A percentile compares a stretch with the other conserved stretches of the same genome.
Conservation (phyloP, 92 coral and sea anemone genomes). For the Hydrozoanthus gracilis region DNA sequence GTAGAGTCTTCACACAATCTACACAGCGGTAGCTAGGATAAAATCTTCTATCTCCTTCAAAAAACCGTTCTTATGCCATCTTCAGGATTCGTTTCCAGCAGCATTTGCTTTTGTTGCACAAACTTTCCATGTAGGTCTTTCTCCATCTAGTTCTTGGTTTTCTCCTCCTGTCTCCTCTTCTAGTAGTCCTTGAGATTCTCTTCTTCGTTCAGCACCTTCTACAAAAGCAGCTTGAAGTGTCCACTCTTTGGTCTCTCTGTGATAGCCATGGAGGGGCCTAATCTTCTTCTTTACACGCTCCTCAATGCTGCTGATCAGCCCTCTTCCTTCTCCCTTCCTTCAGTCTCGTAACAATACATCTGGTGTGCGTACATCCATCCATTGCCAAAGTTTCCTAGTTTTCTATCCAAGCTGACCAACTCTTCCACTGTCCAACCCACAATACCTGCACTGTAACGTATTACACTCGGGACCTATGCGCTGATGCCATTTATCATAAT, state of each 20-base stretch:
- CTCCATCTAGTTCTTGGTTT: too few species aligned
- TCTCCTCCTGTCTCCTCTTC: too few species aligned
- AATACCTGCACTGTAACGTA: conserved; percentile 4
- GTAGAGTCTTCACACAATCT: too few species aligned
- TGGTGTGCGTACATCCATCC: neutral
- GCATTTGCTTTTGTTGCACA: too few species aligned
- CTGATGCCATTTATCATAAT: conserved; percentile 26
- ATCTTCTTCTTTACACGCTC: neutral
- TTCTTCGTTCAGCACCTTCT: conserved; percentile 32
- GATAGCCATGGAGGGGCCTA: conserved; percentile 13
- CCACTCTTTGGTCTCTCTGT: conserved; percentile 40
- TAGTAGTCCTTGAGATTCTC: too few species aligned
- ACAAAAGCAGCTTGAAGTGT: conserved; percentile 39
- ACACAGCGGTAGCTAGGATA: too few species aligned
- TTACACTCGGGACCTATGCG: conserved; percentile 31
- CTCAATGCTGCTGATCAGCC: conserved; percentile 24
- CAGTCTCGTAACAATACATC: conserved; percentile 30
- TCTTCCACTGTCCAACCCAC: neutral
- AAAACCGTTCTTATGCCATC: too few species aligned
- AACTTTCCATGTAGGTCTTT: too few species aligned
- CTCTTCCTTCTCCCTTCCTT: conserved; percentile 50
- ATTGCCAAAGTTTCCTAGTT: conserved; percentile 26
- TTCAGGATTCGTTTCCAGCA: too few species aligned
- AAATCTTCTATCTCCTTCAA: too few species aligned
- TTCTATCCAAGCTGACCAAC: conserved; percentile 28